Base-by-base conservation (phyloP, 2,113 vertebrate genomes). In the Pyxicephalus adspersus region DNA sequence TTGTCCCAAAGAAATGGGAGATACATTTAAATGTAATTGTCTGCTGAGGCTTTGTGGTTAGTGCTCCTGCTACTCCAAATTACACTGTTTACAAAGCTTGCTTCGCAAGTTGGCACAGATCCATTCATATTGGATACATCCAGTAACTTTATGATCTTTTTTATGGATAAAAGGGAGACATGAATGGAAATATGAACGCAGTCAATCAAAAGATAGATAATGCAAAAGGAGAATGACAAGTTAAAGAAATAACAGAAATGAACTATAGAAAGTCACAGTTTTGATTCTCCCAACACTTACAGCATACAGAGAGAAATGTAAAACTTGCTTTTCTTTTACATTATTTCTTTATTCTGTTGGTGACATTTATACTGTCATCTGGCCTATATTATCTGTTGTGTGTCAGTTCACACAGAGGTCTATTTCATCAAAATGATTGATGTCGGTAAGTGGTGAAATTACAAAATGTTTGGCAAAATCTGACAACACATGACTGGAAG, bases 21-120 rank as follows among this genome's bases (percentile, higher is more conserved):
- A 81, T 55, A 81, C 80, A 81, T 74, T 81, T 81, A 81, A 81
- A 73, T 81, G 80, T 81, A 81, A 74, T 81, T 74, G 80, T 81
- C 80, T 81, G 80, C 68, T 74, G 80, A 81, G 80, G 80, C 70
- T 65, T 74, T 81, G 70, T 81, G 61, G 50, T 22, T 74, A 55
- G 70, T 34, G 23, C 80, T 81, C 80, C 80, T 74, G 80, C 80
- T 74, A 81, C 70, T 74, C 51, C 18, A 81, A 81, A 81, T 81
- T 81, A 57, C 80, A 65, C 71, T 81, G 80, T 81, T 81, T 81
- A 81, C 80, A 81, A 80, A 80, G 77, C 60, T 57, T 45, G 80
- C 61, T 55, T 81, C 25, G 60, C 68, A 72, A 74, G 60, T 65
- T 81, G 80, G 70, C 68, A 74, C 61, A 64, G 70, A 64, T 74